Evolutionary conservation across 2,797 vertebrate species (phyloP).

Genomic region (Callimico goeldii): DNA sequence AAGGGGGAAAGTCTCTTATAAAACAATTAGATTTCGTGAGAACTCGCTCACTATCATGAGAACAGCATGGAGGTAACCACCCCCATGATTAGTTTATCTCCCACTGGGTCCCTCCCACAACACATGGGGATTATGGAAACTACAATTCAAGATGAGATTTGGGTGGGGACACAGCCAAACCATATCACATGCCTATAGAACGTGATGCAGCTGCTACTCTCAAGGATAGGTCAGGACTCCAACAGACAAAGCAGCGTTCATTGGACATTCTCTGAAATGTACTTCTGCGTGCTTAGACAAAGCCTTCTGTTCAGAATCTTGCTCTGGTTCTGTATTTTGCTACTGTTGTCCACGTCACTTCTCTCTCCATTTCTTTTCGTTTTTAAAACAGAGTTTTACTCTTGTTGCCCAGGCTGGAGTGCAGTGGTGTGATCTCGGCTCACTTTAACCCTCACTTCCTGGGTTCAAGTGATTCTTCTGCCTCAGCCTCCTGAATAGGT

Average conservation of each 20-base stretch:
- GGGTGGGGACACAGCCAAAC: neutral
- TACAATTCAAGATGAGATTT: neutral
- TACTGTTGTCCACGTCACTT: neutral
- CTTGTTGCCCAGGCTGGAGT: neutral
- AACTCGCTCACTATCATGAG: neutral
- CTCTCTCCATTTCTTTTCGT: neutral
- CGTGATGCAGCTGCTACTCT: neutral
- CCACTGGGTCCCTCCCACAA: too few relatives aligned
- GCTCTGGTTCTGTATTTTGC: neutral
- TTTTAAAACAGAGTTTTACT: neutral
- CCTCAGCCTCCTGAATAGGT: neutral
- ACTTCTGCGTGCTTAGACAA: neutral
- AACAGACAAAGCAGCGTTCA: neutral
- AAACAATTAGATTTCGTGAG: neutral
- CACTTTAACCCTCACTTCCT: neutral
- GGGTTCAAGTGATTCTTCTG: neutral
- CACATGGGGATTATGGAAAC: neutral
- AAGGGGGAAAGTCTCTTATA: neutral
- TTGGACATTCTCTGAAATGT: neutral
- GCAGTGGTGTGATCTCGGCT: neutral
- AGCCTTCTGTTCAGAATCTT: neutral
- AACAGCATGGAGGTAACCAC: too few relatives aligned
- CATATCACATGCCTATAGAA: fast-evolving
- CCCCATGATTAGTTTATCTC: too few relatives aligned
- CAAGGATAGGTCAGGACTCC: neutral